These are phyloP conservation scores for Cryptocephalus primarius DNA, from an alignment of 2,888 invertebrate genomes.

Conservation along the genomic window DNA sequence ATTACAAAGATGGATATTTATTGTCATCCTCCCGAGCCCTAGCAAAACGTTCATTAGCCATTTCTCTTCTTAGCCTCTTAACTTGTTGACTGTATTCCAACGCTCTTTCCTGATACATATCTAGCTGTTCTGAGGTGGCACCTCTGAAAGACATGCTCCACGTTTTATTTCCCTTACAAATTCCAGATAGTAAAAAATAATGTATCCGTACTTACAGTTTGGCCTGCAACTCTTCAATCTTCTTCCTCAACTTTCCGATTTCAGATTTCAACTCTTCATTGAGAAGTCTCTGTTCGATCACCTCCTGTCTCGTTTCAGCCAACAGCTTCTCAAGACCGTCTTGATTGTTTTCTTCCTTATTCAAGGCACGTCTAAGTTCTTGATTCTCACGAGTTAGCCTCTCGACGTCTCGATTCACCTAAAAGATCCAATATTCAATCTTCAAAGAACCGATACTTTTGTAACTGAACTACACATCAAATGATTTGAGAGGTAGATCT, in stretches of 20 bases:
- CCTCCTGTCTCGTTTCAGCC: slow-evolving; percentile 45
- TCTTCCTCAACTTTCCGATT: slow-evolving; percentile 45
- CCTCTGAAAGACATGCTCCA: slow-evolving; percentile 13
- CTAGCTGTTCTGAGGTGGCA: slow-evolving; percentile 33
- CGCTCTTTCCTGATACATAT: slow-evolving; percentile 42
- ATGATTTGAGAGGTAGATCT: background rate
- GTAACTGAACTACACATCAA: background rate
- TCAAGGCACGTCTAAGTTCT: slow-evolving; percentile 34
- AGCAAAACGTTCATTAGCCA: slow-evolving; percentile 43
- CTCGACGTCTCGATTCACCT: slow-evolving; percentile 43
- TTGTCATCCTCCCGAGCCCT: slow-evolving; percentile 36
- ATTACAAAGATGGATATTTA: slow-evolving; percentile 31
- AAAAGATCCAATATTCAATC: slow-evolving; percentile 8
- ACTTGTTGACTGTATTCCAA: slow-evolving; percentile 44
- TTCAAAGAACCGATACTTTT: background rate
- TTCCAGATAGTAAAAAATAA: background rate
- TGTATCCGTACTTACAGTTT: slow-evolving; percentile 39
- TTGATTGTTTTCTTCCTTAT: slow-evolving; percentile 38
- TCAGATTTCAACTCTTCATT: slow-evolving; percentile 56
- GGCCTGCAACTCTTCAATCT: slow-evolving; percentile 40
- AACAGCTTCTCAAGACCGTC: slow-evolving; percentile 47
- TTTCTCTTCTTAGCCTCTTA: slow-evolving; percentile 41
- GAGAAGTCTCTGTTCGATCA: slow-evolving; percentile 49
- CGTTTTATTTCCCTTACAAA: background rate
- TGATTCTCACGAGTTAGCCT: slow-evolving; percentile 38